A percentile compares a stretch with the other conserved stretches of the same genome.
Evolutionary conservation across 2,797 vertebrate genomes (phyloP).

Genomic region (Crocodylus rhombifer): DNA sequence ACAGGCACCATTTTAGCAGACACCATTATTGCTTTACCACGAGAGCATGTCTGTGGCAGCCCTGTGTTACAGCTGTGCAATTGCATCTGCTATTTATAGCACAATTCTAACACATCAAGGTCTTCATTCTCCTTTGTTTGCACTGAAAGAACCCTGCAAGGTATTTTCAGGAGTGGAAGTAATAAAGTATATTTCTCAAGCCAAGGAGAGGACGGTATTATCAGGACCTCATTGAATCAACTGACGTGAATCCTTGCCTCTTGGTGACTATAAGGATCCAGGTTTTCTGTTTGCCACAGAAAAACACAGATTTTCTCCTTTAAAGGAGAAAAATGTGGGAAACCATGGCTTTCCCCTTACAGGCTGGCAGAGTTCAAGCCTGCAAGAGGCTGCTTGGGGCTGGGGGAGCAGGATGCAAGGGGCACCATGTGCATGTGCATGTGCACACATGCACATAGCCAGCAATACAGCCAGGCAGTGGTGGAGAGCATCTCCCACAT

Average conservation of each 20-base stretch:
- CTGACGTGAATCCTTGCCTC: neutral
- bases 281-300: too few species aligned
- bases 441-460: too few species aligned
- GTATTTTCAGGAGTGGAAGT: neutral
- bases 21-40: neutral
- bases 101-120: neutral
- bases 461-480: too few species aligned
- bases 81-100: neutral
- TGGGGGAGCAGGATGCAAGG: too few species aligned
- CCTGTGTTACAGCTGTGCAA: neutral
- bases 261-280: neutral
- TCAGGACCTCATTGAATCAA: neutral
- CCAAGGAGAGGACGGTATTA: neutral
- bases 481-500: too few species aligned
- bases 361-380: too few species aligned
- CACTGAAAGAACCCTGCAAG: neutral
- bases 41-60: neutral
- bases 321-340: too few species aligned
- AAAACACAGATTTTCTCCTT: too few species aligned
- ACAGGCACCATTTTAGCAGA: neutral
- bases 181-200: neutral
- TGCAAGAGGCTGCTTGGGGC: too few species aligned
- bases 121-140: neutral
- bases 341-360: too few species aligned
- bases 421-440: too few species aligned